These are phyloP conservation scores for Caenorhabditis auriculariae DNA, from an alignment of 2,888 invertebrate genomes.

Conservation along the genomic window DNA sequence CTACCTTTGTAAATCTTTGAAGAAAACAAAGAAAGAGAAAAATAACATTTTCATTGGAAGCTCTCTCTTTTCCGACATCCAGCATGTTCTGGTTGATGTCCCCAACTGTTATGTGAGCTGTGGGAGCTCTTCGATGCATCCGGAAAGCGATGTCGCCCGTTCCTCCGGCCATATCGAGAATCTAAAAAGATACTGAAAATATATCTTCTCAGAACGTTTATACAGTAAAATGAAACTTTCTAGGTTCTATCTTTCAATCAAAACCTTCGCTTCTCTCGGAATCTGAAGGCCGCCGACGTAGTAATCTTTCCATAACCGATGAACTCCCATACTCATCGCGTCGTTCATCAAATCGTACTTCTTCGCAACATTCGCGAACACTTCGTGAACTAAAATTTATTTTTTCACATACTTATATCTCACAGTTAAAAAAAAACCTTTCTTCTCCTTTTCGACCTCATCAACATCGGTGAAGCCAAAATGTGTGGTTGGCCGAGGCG, in stretches of 20 bases:
- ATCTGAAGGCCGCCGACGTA: conserved; percentile 82
- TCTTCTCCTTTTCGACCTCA: conserved; percentile 54
- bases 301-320: conserved; percentile 91
- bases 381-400: conserved; percentile 74
- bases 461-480: conserved; percentile 57
- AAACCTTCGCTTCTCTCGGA: conserved; percentile 74
- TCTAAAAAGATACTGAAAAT: conserved; percentile 9
- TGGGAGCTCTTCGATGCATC: conserved; percentile 67
- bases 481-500: conserved; percentile 42
- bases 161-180: conserved; percentile 93
- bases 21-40: background rate
- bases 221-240: background rate
- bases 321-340: conserved; percentile 90
- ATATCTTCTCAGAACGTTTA: background rate
- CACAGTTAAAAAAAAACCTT: conserved; percentile 27
- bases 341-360: conserved; percentile 98
- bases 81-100: conserved; percentile 90
- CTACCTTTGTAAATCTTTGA: background rate
- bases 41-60: conserved; percentile 64
- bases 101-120: conserved; percentile 68
- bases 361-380: conserved; percentile 89
- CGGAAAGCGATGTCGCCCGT: conserved; percentile 95
- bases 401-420: background rate
- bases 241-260: background rate
- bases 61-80: conserved; percentile 81